These are phyloP conservation scores for Petrolisthes cinctipes DNA, from an alignment of 2,888 invertebrate genomes.

Conservation along the genomic window DNA sequence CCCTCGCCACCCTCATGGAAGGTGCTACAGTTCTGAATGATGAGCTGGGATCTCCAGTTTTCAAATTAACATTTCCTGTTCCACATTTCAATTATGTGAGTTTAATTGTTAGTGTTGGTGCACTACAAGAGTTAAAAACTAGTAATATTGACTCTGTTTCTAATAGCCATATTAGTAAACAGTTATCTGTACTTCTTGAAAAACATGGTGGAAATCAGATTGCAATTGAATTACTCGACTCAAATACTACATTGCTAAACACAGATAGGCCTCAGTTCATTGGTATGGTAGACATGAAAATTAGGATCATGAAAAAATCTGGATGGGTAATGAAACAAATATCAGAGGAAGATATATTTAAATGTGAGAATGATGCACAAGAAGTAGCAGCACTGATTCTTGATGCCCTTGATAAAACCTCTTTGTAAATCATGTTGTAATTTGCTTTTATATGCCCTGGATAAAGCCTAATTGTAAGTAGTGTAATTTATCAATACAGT, in stretches of 20 bases:
- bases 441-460: too few relatives aligned
- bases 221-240: constrained; percentile 28
- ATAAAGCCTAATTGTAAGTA: too few relatives aligned
- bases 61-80: constrained; percentile 40
- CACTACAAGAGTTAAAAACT: not conserved
- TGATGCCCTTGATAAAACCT: constrained; percentile 16
- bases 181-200: not conserved
- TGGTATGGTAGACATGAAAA: constrained; percentile 41
- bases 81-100: constrained; percentile 47
- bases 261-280: not conserved
- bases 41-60: constrained; percentile 21
- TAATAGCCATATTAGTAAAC: not conserved
- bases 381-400: constrained; percentile 46
- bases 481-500: too few relatives aligned
- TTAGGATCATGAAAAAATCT: constrained; percentile 30
- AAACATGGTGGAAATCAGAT: not conserved
- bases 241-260: constrained; percentile 14
- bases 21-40: constrained; percentile 42
- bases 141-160: not conserved
- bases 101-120: constrained; percentile 20
- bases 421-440: not conserved
- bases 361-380: constrained; percentile 24
- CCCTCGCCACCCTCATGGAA: constrained; percentile 32
- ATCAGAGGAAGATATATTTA: constrained; percentile 20
- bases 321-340: constrained; percentile 37